phyloP scores from a whole-genome alignment of 2,888 invertebrate species.

The Epirrita christyi region DNA sequence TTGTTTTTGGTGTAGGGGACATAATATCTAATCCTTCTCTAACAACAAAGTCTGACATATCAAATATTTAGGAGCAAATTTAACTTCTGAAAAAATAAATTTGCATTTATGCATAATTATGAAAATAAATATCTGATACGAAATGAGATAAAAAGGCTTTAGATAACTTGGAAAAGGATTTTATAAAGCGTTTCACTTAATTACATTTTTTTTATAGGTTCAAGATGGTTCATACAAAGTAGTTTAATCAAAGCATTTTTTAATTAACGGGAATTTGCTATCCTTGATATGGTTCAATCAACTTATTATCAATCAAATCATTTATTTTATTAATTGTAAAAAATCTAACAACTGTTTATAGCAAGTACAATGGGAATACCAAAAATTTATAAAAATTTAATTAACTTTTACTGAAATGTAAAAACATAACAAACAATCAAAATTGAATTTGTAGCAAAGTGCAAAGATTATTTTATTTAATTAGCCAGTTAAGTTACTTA shows the following conservation, averaged over 20 bases:
- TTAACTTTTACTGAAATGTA: neutral
- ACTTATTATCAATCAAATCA: neutral
- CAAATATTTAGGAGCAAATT: slow-evolving; percentile 36
- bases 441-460: slow-evolving; percentile 5
- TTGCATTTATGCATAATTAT: slow-evolving; percentile 16
- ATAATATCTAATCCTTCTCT: slow-evolving; percentile 61
- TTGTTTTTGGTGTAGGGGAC: slow-evolving; percentile 69
- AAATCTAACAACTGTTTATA: neutral
- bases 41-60: neutral
- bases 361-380: too few relatives aligned
- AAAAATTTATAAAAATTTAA: too few relatives aligned
- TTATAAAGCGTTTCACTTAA: slow-evolving; percentile 16
- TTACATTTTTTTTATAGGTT: neutral
- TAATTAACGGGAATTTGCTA: neutral
- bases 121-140: slow-evolving; percentile 8
- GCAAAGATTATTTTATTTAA: slow-evolving; percentile 19
- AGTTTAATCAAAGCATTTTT: too few relatives aligned
- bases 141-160: slow-evolving; percentile 15
- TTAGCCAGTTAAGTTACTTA: slow-evolving; percentile 9
- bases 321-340: neutral
- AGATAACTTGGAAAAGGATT: slow-evolving; percentile 12
- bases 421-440: neutral
- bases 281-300: neutral
- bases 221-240: neutral
- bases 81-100: neutral